Conservation (phyloP, 2,888 invertebrate species). For the Anthophora plumipes region DNA sequence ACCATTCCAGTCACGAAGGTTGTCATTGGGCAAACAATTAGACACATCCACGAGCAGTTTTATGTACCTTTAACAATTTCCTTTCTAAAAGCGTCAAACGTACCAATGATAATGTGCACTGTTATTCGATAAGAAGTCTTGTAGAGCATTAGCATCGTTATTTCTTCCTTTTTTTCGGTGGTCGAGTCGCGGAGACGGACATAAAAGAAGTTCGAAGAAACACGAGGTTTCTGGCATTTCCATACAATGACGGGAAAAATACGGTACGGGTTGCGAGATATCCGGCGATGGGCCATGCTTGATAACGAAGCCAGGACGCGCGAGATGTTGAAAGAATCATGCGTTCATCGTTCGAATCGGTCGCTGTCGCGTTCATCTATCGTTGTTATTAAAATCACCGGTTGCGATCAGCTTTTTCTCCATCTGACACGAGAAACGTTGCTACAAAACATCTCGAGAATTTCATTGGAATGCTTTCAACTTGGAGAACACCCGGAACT, state of each 20-base stretch:
- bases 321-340: slow-evolving; percentile 71
- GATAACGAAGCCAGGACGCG: slow-evolving; percentile 74
- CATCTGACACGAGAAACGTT: background rate
- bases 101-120: slow-evolving; percentile 14
- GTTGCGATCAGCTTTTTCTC: background rate
- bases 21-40: slow-evolving; percentile 43
- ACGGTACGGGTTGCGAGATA: slow-evolving; percentile 79
- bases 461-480: background rate
- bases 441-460: too few relatives aligned
- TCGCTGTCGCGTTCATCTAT: slow-evolving; percentile 19
- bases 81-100: background rate
- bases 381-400: slow-evolving; percentile 17
- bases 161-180: slow-evolving; percentile 49
- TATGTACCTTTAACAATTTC: too few relatives aligned
- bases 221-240: slow-evolving; percentile 74
- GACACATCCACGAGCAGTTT: slow-evolving; percentile 24
- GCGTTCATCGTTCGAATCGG: slow-evolving; percentile 52
- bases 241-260: slow-evolving; percentile 81
- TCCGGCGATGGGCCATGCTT: slow-evolving; percentile 78
- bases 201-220: slow-evolving; percentile 51
- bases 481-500: too few relatives aligned
- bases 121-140: background rate
- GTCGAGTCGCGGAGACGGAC: slow-evolving; percentile 33
- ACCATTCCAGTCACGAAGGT: slow-evolving; percentile 28
- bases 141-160: slow-evolving; percentile 8